Conservation (phyloP, 1,140 invertebrate genomes). For the Medauroidea extradentata region DNA sequence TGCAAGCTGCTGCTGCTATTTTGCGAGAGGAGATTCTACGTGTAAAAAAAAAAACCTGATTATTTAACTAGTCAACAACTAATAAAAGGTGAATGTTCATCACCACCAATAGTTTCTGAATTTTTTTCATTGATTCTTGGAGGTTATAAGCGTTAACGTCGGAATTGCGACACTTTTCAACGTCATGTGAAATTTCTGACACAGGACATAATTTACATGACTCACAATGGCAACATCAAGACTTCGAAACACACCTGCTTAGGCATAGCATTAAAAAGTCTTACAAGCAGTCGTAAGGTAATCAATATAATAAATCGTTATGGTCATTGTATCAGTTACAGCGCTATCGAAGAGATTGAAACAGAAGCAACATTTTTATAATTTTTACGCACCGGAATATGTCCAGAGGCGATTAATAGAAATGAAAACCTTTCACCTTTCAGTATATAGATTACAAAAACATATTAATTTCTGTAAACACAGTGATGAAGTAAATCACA, state of each 20-base stretch:
- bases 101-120: slow-evolving; percentile 9
- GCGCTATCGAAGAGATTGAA: slow-evolving; percentile 14
- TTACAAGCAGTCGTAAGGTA: neutral
- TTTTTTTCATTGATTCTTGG: slow-evolving; percentile 18
- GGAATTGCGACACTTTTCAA: neutral
- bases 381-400: slow-evolving; percentile 23
- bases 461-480: too few relatives aligned
- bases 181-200: too few relatives aligned
- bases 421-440: slow-evolving; percentile 21
- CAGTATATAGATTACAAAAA: too few relatives aligned
- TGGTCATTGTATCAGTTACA: neutral
- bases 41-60: slow-evolving; percentile 18
- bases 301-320: neutral
- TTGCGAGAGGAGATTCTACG: slow-evolving; percentile 18
- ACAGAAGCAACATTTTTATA: slow-evolving; percentile 25
- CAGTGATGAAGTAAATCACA: too few relatives aligned
- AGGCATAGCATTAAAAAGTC: neutral
- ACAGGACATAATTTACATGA: too few relatives aligned
- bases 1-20: slow-evolving; percentile 23
- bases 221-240: slow-evolving; percentile 4
- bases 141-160: slow-evolving; percentile 11
- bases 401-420: slow-evolving; percentile 25
- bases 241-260: neutral
- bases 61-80: slow-evolving; percentile 20
- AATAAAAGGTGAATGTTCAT: slow-evolving; percentile 24